phyloP scores from a whole-genome alignment of 1,140 invertebrate species.

The Coptotermes formosanus region DNA sequence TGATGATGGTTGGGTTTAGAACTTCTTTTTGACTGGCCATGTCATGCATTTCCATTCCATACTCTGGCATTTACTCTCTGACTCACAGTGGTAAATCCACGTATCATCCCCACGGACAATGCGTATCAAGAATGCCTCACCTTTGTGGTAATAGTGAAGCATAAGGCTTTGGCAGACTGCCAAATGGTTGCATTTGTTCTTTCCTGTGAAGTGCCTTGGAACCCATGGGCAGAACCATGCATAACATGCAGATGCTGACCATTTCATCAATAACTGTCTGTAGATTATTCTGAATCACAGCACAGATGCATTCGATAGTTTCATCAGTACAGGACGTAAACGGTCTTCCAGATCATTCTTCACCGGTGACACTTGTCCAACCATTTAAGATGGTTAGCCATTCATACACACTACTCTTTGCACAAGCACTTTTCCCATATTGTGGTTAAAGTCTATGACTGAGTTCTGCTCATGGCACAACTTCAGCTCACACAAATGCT shows the following conservation, averaged over 20 bases:
- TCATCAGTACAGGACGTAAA: neutral
- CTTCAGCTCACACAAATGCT: neutral
- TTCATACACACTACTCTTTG: conserved; percentile 22
- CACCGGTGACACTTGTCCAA: conserved; percentile 6
- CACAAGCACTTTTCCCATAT: neutral
- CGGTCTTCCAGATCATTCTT: neutral
- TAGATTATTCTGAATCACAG: neutral
- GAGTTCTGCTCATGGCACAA: neutral
- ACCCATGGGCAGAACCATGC: conserved; percentile 19
- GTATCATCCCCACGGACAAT: neutral
- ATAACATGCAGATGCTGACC: conserved; percentile 23
- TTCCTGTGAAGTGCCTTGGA: neutral
- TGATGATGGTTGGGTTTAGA: neutral
- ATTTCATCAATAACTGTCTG: conserved; percentile 18
- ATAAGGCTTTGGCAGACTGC: neutral
- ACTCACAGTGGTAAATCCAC: neutral
- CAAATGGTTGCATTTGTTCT: too few relatives aligned
- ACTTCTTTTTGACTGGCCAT: neutral
- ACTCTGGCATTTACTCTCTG: conserved; percentile 10
- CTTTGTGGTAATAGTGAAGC: neutral
- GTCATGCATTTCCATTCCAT: neutral
- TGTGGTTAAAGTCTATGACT: neutral
- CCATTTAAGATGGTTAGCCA: conserved; percentile 19
- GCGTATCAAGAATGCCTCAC: neutral
- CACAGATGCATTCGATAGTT: neutral